These are phyloP conservation scores for Drosophila triauraria DNA, from an alignment of 1,140 invertebrate genomes.

Conservation along the genomic window DNA sequence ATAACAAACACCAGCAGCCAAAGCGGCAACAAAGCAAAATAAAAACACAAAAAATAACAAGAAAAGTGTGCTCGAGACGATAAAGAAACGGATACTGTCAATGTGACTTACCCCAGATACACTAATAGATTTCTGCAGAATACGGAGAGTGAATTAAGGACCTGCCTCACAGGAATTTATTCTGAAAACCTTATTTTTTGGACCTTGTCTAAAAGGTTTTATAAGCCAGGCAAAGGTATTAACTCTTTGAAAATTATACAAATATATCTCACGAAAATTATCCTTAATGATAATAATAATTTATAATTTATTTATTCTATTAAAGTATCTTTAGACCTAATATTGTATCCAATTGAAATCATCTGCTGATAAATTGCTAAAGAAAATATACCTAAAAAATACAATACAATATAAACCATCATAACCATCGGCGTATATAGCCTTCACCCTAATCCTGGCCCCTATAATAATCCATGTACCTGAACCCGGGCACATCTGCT, in stretches of 20 bases:
- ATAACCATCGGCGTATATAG: neutral
- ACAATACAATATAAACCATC: neutral
- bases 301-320: no score
- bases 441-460: no score
- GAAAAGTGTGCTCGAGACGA: conserved; percentile 48
- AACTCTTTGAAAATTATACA: no score
- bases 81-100: conserved; percentile 38
- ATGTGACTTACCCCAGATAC: conserved; percentile 53
- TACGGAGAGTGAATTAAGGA: conserved; percentile 12
- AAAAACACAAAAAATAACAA: conserved; percentile 35
- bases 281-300: no score
- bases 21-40: conserved; percentile 28
- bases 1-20: conserved; percentile 40
- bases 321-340: neutral
- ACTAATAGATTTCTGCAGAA: conserved; percentile 33
- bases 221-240: no score
- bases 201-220: neutral
- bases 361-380: neutral
- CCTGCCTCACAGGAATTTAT: neutral
- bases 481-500: conserved; percentile 27
- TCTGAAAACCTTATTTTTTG: neutral
- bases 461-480: conserved; percentile 24
- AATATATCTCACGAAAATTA: no score
- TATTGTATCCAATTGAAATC: neutral
- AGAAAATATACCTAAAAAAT: neutral